These are phyloP conservation scores for Oncorhynchus clarkii DNA, from an alignment of 2,113 vertebrate species.

Conservation along the genomic window DNA sequence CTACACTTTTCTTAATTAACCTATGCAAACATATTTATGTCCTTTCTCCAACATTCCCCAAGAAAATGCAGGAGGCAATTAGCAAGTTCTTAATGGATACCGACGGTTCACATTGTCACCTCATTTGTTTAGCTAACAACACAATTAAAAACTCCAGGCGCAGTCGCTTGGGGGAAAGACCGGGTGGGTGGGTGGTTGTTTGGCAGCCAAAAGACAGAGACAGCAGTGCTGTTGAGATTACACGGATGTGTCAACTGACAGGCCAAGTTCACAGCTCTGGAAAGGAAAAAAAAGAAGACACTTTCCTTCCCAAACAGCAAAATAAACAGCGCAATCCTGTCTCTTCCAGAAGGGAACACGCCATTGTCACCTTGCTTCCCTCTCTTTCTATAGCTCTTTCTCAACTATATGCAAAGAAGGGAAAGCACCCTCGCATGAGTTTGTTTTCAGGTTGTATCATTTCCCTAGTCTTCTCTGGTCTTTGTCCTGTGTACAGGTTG, in stretches of 20 bases:
- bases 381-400: background rate
- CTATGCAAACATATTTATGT: background rate
- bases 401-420: background rate
- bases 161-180: background rate
- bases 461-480: background rate
- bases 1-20: slow-evolving; percentile 5
- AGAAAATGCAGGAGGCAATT: slow-evolving; percentile 5
- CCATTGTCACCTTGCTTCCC: background rate
- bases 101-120: background rate
- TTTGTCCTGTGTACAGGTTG: too few species aligned
- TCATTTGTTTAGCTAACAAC: slow-evolving; percentile 24
- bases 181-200: background rate
- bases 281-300: background rate
- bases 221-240: background rate
- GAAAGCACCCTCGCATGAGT: background rate
- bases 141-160: slow-evolving; percentile 13
- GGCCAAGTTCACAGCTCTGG: background rate
- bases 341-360: background rate
- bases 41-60: background rate
- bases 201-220: background rate
- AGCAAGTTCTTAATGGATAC: background rate
- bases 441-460: background rate
- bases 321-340: background rate
- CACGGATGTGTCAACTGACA: background rate
- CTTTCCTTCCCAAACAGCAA: background rate